Evolutionary conservation across 2,113 vertebrate genomes (phyloP).

Genomic region (Xenopus tropicalis): UCB_Xtro_10.0 CM004448.2:96781001-96781500

Average conservation of each 20-base stretch:
- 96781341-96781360: slow-evolving; percentile 45
- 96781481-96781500: slow-evolving; percentile 15
- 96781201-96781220: slow-evolving; percentile 48
- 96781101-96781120: slow-evolving; percentile 48
- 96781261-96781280: slow-evolving; percentile 55
- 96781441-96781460: not conserved
- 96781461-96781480: slow-evolving; percentile 17
- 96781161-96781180: slow-evolving; percentile 54
- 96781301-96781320: slow-evolving; percentile 48
- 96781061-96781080: no score
- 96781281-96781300: slow-evolving; percentile 62
- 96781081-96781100: not conserved
- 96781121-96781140: slow-evolving; percentile 46
- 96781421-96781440: slow-evolving; percentile 15
- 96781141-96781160: slow-evolving; percentile 62
- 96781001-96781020: no score
- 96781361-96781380: slow-evolving; percentile 41
- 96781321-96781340: slow-evolving; percentile 46
- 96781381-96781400: slow-evolving; percentile 47
- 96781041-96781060: no score
- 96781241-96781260: slow-evolving; percentile 51
- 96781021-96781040: no score
- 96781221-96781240: slow-evolving; percentile 50
- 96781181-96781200: slow-evolving; percentile 65
- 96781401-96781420: slow-evolving; percentile 36